These are phyloP conservation scores for Arctia plantaginis DNA, from an alignment of 2,888 invertebrate genomes.

Conservation along the genomic window DNA sequence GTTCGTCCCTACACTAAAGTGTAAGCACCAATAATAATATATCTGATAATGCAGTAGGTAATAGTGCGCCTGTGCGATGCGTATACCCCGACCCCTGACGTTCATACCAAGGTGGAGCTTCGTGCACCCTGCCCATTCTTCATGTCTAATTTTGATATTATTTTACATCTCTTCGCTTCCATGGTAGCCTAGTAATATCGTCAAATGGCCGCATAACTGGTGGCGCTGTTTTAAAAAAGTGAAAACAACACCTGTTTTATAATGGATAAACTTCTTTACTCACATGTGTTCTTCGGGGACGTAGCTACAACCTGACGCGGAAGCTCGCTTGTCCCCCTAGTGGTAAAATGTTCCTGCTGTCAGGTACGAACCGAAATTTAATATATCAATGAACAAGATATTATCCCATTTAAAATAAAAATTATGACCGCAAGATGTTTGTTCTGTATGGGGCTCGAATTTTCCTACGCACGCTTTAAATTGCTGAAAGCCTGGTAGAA, in stretches of 20 bases:
- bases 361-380: too few species aligned
- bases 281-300: too few species aligned
- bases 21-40: background rate
- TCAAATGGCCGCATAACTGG: background rate
- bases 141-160: background rate
- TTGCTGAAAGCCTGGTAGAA: too few species aligned
- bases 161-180: background rate
- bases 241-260: background rate
- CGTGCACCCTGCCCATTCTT: background rate
- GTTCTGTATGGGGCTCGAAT: too few species aligned
- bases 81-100: background rate
- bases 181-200: background rate
- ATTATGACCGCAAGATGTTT: too few species aligned
- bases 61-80: background rate
- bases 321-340: too few species aligned
- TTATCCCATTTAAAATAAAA: too few species aligned
- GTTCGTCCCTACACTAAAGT: background rate
- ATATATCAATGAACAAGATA: too few species aligned
- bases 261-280: background rate
- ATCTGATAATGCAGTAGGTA: background rate
- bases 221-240: background rate
- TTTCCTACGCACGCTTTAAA: too few species aligned
- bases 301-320: too few species aligned
- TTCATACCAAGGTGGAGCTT: background rate
- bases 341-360: too few species aligned